A percentile compares a stretch with the other conserved stretches of the same genome.
Evolutionary conservation across 2,888 invertebrate species (phyloP).

Genomic region (Ptycholaimellus sp.): DNA sequence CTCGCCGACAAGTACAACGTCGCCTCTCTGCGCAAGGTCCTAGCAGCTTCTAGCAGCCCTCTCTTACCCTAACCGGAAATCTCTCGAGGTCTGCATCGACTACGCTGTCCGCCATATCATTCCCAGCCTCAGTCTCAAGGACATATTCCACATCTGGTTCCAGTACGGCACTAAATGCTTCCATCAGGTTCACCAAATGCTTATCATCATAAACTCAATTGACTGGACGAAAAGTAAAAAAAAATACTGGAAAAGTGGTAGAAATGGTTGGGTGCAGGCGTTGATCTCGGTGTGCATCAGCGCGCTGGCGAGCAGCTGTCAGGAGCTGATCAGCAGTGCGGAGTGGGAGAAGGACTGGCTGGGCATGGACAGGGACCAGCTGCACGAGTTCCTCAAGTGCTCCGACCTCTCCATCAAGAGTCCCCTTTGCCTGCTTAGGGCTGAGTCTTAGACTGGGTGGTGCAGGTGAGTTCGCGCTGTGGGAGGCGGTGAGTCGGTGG

Average conservation of each 20-base stretch:
- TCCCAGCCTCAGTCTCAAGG: constrained; percentile 27
- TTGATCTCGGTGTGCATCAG: too few species aligned
- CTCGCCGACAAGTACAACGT: constrained; percentile 31
- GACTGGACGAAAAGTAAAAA: too few species aligned
- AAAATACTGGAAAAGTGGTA: too few species aligned
- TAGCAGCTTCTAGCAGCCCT: background rate
- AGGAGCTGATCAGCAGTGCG: constrained; percentile 22
- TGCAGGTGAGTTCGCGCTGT: constrained; percentile 28
- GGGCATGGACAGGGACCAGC: constrained; percentile 27
- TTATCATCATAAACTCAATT: too few species aligned
- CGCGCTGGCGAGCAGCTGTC: constrained; percentile 21
- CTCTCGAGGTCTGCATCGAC: constrained; percentile 26
- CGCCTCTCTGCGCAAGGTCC: constrained; percentile 23
- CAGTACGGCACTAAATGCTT: constrained; percentile 28
- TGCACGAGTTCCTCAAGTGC: constrained; percentile 27
- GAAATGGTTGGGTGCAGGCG: too few species aligned
- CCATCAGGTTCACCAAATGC: constrained; percentile 18
- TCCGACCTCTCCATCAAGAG: constrained; percentile 25
- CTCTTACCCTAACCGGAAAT: too few species aligned
- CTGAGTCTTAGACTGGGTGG: background rate
- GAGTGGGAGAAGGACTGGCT: constrained; percentile 28
- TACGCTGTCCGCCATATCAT: constrained; percentile 27
- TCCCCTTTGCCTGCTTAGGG: constrained; percentile 4
- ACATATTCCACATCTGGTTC: constrained; percentile 31
- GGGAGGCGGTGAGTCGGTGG: constrained; percentile 27